A percentile compares a stretch with the other conserved stretches of the same genome.
Evolutionary conservation across 2,888 invertebrate genomes (phyloP).

Genomic region (Lepidonotus clava): DNA sequence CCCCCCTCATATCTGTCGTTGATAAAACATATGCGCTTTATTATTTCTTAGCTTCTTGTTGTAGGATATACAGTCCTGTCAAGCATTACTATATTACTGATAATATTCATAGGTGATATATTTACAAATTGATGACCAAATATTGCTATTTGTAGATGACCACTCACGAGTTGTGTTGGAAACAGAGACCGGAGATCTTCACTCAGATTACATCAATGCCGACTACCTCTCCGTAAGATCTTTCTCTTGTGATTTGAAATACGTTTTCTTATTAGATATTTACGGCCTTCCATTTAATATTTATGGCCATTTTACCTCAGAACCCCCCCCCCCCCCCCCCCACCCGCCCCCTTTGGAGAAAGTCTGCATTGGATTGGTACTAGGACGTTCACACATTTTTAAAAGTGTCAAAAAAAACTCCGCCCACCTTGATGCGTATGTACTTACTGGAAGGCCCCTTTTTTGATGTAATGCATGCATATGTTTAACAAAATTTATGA

Average conservation of each 20-base stretch:
- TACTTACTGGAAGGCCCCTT: too few species aligned
- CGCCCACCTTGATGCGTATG: too few species aligned
- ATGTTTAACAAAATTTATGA: too few species aligned
- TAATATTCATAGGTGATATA: not conserved
- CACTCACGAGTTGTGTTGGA: slow-evolving; percentile 45
- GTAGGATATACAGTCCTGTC: not conserved
- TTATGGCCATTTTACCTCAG: not conserved
- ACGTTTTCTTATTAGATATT: not conserved
- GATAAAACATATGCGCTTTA: not conserved
- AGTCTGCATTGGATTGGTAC: not conserved
- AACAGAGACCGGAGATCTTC: not conserved
- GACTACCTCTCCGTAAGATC: slow-evolving; percentile 42
- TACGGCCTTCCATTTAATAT: not conserved
- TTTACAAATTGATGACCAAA: not conserved
- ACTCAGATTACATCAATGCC: slow-evolving; percentile 52
- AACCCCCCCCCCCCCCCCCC: not conserved
- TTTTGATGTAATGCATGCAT: too few species aligned
- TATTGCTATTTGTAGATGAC: slow-evolving; percentile 4
- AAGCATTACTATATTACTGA: not conserved
- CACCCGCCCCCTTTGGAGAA: not conserved
- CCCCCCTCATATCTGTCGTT: too few species aligned
- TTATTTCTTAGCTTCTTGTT: not conserved
- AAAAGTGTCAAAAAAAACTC: too few species aligned
- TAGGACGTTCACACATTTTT: not conserved
- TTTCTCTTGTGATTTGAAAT: not conserved